Base-by-base conservation (phyloP, 2,888 invertebrate genomes). In the Amphipoea oculea region DNA sequence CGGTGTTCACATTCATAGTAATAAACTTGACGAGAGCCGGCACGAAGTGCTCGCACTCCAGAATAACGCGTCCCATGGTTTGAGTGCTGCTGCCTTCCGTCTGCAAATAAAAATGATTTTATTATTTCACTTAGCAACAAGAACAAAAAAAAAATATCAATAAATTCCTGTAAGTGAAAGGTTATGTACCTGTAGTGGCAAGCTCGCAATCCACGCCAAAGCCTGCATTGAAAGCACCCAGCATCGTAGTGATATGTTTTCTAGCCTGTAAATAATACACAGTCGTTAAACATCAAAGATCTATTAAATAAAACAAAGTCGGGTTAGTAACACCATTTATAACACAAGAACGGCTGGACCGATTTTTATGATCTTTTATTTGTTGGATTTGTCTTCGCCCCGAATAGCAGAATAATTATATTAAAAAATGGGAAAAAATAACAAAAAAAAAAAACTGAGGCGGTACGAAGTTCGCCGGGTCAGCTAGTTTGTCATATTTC, bases 141-240 rank as follows among this genome's bases (percentile, higher is more conserved):
- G 9, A 74, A 45, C 6, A 48, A 29, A 29, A 57, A 70, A 63
- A 62, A 71, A 42, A 75, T 23, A 42, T 42, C 29, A 69, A 29
- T 9, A 9, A 42, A 4, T 4, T 60, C 0, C 36, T 23, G 14
- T 71, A 5, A n/a, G 11, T n/a, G 6, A n/a, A 29, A 7, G 17
- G 40, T 14, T 5, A 3, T 6, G 2, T 79, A 84, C 96, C 94
- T 95, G 94, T 76, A 96, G 77, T 1, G 96, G 96, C 73, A 96
- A 89, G 79, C 98, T 98, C 74, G 98, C 98, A 70, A 98, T 97
- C 92, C 98, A 96, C 2, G 98, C 98, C 72, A 98, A 94, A 23
- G 98, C 98, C 92, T 98, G 98, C 93, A 99, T 97, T 0, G 98
- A 98, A 51, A 98, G 96, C 89, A 98, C 98, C 98, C 98, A 98